Evolutionary conservation across 1,140 invertebrate genomes (phyloP), one percentile per base, ranked within the genome.

Genomic region (Drosophila micromelanica): DNA sequence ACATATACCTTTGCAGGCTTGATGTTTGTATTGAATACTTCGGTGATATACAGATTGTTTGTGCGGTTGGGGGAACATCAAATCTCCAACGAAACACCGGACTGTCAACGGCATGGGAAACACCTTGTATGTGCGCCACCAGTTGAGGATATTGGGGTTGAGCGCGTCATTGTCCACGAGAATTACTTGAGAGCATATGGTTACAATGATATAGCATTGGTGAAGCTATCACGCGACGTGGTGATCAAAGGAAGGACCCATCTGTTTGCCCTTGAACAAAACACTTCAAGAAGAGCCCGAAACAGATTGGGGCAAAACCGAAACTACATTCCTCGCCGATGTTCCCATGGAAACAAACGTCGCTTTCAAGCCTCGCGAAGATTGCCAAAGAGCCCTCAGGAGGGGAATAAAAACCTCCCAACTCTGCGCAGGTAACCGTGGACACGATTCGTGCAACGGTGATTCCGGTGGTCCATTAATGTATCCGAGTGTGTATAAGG

Each of bases 51-150:
- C 48, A 67, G 46, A 9, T 2, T 59, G 8, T 46, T 7, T 5
- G 69, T 72, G 8, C 69, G 69, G 13, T 38, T 72, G 23, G 69
- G 69, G 1, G 69, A 72, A 13, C 62, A 72, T 4, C 6, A 35
- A 12, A 46, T 60, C 40, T 30, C 11, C 12, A 27, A 12, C 5
- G 5, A 32, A 5, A 0, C 0, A 8, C n/a, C n/a, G n/a, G 69
- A 72, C 35, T 72, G 69, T 12, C 9, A 0, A 12, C 0, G 1
- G 2, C n/a, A 17, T 1, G 9, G 27, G 4, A 8, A 5, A 2
- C 9, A 6, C 1, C 0, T 0, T 0, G 27, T 1, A 5, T 72
- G 69, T 45, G 62, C 48, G 0, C 52, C 59, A 7, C 27, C 20
- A 38, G 32, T 45, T 35, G 2, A 67, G 30, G 46, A 72, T 67